phyloP scores from a whole-genome alignment of 1,140 invertebrate genomes.

The Episyrphus balteatus region DNA sequence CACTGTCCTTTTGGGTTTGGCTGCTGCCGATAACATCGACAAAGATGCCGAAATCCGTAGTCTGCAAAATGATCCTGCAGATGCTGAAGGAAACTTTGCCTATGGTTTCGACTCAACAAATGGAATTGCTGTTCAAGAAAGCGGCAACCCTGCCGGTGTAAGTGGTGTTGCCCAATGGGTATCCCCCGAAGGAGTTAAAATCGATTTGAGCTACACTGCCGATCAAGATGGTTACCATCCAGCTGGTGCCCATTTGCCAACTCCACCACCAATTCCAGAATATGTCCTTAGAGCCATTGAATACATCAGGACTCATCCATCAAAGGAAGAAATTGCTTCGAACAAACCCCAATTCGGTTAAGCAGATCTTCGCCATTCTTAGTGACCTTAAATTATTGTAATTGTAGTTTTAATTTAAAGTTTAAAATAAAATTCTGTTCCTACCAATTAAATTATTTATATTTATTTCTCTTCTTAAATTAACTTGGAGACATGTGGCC shows the following conservation, averaged over 20 bases:
- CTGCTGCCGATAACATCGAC: slow-evolving; percentile 26
- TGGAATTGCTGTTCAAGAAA: slow-evolving; percentile 23
- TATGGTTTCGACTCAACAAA: slow-evolving; percentile 20
- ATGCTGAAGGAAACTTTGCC: slow-evolving; percentile 20
- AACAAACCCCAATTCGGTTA: too few relatives aligned
- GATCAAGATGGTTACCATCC: slow-evolving; percentile 50
- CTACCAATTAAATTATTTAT: too few relatives aligned
- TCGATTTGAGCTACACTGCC: slow-evolving; percentile 44
- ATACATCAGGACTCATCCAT: slow-evolving; percentile 40
- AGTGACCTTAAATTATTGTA: too few relatives aligned
- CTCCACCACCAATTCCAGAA: slow-evolving; percentile 37
- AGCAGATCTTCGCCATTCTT: too few relatives aligned
- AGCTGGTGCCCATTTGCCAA: slow-evolving; percentile 42
- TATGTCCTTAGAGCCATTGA: slow-evolving; percentile 36
- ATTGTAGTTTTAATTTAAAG: too few relatives aligned
- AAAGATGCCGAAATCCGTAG: slow-evolving; percentile 16
- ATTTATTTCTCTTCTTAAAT: too few relatives aligned
- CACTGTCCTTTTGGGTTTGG: slow-evolving; percentile 17
- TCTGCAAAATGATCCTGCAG: slow-evolving; percentile 10
- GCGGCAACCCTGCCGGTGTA: slow-evolving; percentile 24
- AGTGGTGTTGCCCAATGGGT: slow-evolving; percentile 24
- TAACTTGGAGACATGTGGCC: too few relatives aligned
- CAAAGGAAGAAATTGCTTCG: background rate
- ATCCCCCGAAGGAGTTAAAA: slow-evolving; percentile 38
- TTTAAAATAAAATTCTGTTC: too few relatives aligned